Percentiles rank a stretch among this genome's conserved stretches.
phyloP scores from a whole-genome alignment of 2,888 invertebrate species.

The Aporophyla nigra region DNA sequence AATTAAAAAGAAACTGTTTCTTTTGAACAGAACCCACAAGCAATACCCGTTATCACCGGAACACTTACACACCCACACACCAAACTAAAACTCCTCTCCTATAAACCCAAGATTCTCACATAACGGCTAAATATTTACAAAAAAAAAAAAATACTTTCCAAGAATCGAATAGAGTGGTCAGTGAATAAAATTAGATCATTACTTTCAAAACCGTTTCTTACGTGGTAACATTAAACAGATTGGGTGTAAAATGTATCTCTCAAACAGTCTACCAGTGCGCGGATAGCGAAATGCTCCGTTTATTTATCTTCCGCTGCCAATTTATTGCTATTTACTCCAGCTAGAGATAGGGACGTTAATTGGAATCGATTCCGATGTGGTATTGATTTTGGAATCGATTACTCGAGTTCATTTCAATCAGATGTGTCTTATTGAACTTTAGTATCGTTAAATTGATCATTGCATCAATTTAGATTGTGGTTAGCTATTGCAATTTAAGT shows the following conservation, averaged over 20 bases:
- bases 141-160: conserved; percentile 50
- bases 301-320: conserved; percentile 63
- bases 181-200: conserved; percentile 56
- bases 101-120: conserved; percentile 22
- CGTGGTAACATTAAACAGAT: conserved; percentile 62
- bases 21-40: conserved; percentile 18
- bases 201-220: conserved; percentile 37
- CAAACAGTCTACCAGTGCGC: conserved; percentile 51
- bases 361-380: conserved; percentile 44
- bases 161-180: conserved; percentile 49
- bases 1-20: neutral
- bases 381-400: conserved; percentile 58
- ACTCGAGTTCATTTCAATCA: conserved; percentile 54
- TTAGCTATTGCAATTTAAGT: conserved; percentile 27
- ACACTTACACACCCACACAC: conserved; percentile 11
- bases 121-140: conserved; percentile 24
- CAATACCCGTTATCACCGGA: conserved; percentile 32
- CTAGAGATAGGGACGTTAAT: conserved; percentile 38
- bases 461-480: conserved; percentile 37
- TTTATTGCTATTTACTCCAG: conserved; percentile 61
- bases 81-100: conserved; percentile 18
- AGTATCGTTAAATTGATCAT: conserved; percentile 35
- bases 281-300: conserved; percentile 60
- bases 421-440: conserved; percentile 29
- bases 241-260: conserved; percentile 48